Conservation (phyloP, 1,140 invertebrate species). For the Hylaeus volcanicus region DNA sequence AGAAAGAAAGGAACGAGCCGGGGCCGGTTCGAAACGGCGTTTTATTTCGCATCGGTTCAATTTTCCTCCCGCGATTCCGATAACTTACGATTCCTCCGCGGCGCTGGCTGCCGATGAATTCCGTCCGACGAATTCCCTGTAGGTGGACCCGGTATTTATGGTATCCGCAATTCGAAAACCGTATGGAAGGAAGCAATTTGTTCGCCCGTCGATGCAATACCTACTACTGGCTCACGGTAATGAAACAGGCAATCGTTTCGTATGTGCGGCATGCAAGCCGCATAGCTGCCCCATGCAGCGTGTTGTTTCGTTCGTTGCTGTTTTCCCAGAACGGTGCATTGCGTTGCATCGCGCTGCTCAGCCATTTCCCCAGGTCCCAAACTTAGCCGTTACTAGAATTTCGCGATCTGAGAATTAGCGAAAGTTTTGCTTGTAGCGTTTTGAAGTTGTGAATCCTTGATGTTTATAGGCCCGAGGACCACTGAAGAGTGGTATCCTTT, state of each 20-base stretch:
- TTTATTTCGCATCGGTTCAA: constrained; percentile 53
- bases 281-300: neutral
- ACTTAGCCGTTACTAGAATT: neutral
- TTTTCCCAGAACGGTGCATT: constrained; percentile 7
- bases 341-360: neutral
- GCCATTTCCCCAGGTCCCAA: neutral
- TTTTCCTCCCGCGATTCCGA: constrained; percentile 46
- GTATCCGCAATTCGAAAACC: constrained; percentile 62
- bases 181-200: constrained; percentile 62
- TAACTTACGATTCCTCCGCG: constrained; percentile 49
- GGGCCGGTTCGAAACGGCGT: neutral
- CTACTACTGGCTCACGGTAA: constrained; percentile 27
- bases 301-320: neutral
- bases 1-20: neutral
- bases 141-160: constrained; percentile 57
- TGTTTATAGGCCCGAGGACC: too few species aligned
- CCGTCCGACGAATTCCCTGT: constrained; percentile 57
- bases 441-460: too few species aligned
- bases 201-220: constrained; percentile 58
- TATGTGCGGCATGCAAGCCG: neutral
- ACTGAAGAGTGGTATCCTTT: too few species aligned
- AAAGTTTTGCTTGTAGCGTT: too few species aligned
- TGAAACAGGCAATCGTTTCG: constrained; percentile 45
- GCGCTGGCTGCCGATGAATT: constrained; percentile 33
- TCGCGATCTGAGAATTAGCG: too few species aligned